Evolutionary conservation across 2,888 invertebrate genomes (phyloP).

Genomic region (Tetragnatha montana): DNA sequence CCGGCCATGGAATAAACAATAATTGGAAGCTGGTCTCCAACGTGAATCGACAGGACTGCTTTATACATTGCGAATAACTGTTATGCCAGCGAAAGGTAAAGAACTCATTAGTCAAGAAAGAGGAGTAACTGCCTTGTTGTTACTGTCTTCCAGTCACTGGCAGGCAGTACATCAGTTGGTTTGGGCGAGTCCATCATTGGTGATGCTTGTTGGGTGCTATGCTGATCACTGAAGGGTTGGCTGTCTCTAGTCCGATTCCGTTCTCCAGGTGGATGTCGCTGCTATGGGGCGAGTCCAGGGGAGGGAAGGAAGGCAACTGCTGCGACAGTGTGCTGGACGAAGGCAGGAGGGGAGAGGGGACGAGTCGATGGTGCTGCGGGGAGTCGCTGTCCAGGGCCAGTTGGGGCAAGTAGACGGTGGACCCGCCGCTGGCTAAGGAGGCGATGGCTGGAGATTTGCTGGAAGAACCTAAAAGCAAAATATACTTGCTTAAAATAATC

Average conservation of each 20-base stretch:
- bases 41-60: no score
- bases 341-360: slow-evolving; percentile 57
- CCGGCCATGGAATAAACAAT: no score
- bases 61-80: no score
- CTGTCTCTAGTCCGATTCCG: slow-evolving; percentile 40
- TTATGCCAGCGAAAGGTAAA: no score
- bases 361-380: slow-evolving; percentile 34
- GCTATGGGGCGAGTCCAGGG: slow-evolving; percentile 53
- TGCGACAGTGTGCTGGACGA: slow-evolving; percentile 61
- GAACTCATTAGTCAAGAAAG: no score
- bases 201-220: slow-evolving; percentile 58
- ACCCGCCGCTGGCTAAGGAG: neutral
- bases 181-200: slow-evolving; percentile 22
- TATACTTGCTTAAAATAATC: no score
- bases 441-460: slow-evolving; percentile 38
- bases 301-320: slow-evolving; percentile 61
- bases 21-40: no score
- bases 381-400: slow-evolving; percentile 23
- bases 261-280: slow-evolving; percentile 42
- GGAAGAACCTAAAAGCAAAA: slow-evolving; percentile 63
- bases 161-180: no score
- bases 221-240: slow-evolving; percentile 58
- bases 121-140: no score
- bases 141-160: no score
- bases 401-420: slow-evolving; percentile 18